These are phyloP conservation scores for Cyanoderma ruficeps DNA, from an alignment of 2,113 vertebrate genomes.

Conservation along the genomic window DNA sequence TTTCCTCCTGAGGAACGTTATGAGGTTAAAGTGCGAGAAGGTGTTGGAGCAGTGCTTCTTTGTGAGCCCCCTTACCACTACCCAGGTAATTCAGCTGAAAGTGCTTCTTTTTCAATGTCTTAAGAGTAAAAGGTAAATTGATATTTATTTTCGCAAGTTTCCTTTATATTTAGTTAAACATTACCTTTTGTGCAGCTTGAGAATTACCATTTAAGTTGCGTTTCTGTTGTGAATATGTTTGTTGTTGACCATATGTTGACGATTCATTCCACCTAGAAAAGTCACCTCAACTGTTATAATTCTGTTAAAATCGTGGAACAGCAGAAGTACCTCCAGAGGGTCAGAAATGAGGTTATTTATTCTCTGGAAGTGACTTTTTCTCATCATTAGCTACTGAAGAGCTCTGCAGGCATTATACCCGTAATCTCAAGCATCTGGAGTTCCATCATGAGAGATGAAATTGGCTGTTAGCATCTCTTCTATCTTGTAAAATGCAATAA, in stretches of 20 bases:
- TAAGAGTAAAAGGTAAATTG: neutral
- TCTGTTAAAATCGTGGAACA: neutral
- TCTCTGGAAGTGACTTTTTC: neutral
- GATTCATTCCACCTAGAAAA: neutral
- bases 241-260: neutral
- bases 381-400: neutral
- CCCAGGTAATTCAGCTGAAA: conserved; percentile 81
- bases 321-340: neutral
- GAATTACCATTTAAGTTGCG: neutral
- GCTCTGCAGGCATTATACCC: neutral
- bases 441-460: neutral
- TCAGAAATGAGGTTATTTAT: neutral
- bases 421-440: neutral
- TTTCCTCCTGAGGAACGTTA: conserved; percentile 92
- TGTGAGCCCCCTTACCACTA: conserved; percentile 90
- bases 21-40: conserved; percentile 87
- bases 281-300: neutral
- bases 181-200: neutral
- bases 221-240: neutral
- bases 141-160: neutral
- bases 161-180: neutral
- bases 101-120: neutral
- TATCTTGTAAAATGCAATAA: neutral
- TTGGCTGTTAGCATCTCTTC: neutral
- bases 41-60: conserved; percentile 90